Evolutionary conservation across 2,113 vertebrate genomes (phyloP).

Genomic region (Sceloporus undulatus): DNA sequence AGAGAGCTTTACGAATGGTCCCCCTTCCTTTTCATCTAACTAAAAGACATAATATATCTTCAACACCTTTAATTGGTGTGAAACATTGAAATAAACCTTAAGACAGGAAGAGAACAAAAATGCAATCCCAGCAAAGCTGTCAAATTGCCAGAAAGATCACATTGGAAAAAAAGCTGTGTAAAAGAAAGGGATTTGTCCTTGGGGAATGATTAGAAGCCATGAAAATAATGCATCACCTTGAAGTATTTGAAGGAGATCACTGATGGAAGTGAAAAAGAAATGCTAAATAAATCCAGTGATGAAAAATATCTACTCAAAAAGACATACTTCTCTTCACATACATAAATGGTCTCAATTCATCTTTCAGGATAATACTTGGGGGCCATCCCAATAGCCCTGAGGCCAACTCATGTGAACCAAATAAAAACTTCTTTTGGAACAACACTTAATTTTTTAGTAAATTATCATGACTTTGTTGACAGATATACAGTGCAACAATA

Average conservation of each 20-base stretch:
- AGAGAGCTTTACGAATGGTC: neutral
- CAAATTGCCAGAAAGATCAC: neutral
- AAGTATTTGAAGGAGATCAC: neutral
- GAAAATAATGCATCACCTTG: rapidly evolving
- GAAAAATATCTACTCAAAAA: neutral
- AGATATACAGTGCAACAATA: no score
- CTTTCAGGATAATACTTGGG: neutral
- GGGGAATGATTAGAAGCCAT: rapidly evolving
- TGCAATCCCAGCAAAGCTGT: slow-evolving; percentile 30
- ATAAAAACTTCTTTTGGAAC: no score
- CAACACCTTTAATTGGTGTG: slow-evolving; percentile 52
- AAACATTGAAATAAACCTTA: slow-evolving; percentile 19
- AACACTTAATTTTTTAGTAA: no score
- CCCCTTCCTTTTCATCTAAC: slow-evolving; percentile 27
- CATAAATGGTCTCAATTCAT: neutral
- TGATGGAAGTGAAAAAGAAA: slow-evolving; percentile 10
- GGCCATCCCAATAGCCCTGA: neutral
- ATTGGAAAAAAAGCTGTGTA: neutral
- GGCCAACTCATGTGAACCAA: no score
- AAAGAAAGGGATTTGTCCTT: neutral
- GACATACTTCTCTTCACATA: neutral
- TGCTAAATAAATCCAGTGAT: neutral
- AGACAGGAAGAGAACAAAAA: slow-evolving; percentile 38
- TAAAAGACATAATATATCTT: slow-evolving; percentile 32
- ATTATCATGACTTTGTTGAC: no score